Conservation (phyloP, 2,797 vertebrate species). For the Lemur catta region DNA sequence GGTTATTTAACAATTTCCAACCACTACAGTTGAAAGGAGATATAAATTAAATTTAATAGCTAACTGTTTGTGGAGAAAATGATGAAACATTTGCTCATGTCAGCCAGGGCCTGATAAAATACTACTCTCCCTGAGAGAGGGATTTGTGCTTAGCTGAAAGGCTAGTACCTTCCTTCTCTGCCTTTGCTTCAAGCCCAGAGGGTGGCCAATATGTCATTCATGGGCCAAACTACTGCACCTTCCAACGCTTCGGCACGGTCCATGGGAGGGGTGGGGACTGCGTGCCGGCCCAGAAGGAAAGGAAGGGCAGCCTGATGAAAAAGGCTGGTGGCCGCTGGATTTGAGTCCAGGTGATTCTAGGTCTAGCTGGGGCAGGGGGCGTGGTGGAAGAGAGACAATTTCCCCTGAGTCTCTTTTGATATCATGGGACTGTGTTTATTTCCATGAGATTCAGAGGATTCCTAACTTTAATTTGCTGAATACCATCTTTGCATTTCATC, state of each 20-base stretch:
- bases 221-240: background rate
- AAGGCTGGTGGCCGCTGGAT: background rate
- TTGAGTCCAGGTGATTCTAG: background rate
- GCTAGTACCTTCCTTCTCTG: background rate
- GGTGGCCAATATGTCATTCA: background rate
- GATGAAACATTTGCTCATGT: background rate
- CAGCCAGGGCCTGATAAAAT: background rate
- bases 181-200: background rate
- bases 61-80: background rate
- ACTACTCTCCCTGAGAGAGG: background rate
- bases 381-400: background rate
- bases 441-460: background rate
- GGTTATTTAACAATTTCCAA: slow-evolving; percentile 7
- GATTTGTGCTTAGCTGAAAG: background rate
- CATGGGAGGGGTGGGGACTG: background rate
- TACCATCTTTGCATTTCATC: background rate
- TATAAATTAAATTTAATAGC: background rate
- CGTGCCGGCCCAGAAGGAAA: background rate
- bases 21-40: background rate
- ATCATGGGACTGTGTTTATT: background rate
- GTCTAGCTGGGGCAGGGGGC: background rate
- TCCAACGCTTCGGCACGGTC: background rate
- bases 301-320: background rate
- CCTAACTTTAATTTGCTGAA: background rate
- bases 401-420: background rate